phyloP scores from a whole-genome alignment of 2,888 invertebrate genomes.

The Stenurella melanura region DNA sequence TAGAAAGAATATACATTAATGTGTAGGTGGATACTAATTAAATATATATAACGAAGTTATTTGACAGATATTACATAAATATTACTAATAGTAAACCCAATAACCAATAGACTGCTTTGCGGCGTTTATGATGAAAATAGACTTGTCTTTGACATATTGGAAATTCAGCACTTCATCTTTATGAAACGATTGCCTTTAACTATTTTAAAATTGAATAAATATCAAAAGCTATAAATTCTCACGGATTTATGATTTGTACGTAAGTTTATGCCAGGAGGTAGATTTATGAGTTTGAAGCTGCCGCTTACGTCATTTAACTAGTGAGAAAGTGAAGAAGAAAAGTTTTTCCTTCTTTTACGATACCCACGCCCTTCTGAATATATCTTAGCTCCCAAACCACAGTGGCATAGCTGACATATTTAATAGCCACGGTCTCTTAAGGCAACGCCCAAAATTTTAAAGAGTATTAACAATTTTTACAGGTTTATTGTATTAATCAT shows the following conservation, averaged over 20 bases:
- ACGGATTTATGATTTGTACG: constrained; percentile 56
- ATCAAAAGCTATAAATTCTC: constrained; percentile 58
- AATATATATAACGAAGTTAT: no score
- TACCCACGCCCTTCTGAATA: constrained; percentile 22
- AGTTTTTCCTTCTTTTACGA: constrained; percentile 32
- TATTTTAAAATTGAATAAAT: constrained; percentile 62
- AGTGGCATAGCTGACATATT: constrained; percentile 11
- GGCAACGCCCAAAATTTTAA: background rate
- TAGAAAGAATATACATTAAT: no score
- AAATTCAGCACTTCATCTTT: constrained; percentile 28
- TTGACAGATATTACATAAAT: no score
- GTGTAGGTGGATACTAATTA: no score
- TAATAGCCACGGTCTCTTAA: background rate
- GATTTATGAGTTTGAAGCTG: constrained; percentile 59
- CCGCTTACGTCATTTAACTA: constrained; percentile 48
- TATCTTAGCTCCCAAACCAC: background rate
- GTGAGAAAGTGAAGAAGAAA: constrained; percentile 40
- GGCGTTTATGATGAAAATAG: background rate
- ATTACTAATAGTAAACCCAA: background rate
- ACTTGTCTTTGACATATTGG: constrained; percentile 4
- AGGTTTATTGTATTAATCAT: background rate
- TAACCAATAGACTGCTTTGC: background rate
- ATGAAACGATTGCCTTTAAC: constrained; percentile 55
- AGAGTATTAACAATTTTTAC: background rate
- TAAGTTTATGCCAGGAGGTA: constrained; percentile 54